Evolutionary conservation across 2,113 vertebrate genomes (phyloP).

Genomic region (Mustelus asterias): DNA sequence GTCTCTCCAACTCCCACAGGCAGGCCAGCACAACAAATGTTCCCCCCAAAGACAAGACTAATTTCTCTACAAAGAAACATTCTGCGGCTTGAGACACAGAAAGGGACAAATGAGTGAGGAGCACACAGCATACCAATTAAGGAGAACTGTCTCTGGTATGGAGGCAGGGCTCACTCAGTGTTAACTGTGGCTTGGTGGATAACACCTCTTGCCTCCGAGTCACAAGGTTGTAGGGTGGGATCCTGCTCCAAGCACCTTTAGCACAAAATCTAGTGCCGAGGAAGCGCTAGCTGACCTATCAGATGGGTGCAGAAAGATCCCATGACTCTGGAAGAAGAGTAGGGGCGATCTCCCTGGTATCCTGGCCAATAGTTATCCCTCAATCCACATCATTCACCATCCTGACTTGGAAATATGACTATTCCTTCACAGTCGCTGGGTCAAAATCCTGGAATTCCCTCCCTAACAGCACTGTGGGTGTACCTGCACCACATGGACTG

Average conservation of each 20-base stretch:
- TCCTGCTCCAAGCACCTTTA: neutral
- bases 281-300: neutral
- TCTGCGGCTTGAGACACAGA: neutral
- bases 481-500: no score
- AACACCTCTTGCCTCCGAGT: neutral
- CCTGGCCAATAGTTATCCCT: neutral
- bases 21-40: neutral
- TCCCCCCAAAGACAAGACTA: neutral
- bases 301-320: neutral
- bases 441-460: no score
- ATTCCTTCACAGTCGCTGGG: no score
- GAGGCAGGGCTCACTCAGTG: neutral
- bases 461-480: no score
- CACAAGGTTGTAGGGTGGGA: neutral
- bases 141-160: neutral
- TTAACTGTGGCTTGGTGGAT: neutral
- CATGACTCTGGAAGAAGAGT: neutral
- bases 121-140: neutral
- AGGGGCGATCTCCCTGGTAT: neutral
- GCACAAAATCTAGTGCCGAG: neutral
- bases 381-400: neutral
- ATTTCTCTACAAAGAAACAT: neutral
- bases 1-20: neutral
- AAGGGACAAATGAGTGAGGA: neutral
- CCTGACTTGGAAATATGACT: no score